phyloP scores from a whole-genome alignment of 2,797 vertebrate genomes.

The Rhabdomys pumilio region DNA sequence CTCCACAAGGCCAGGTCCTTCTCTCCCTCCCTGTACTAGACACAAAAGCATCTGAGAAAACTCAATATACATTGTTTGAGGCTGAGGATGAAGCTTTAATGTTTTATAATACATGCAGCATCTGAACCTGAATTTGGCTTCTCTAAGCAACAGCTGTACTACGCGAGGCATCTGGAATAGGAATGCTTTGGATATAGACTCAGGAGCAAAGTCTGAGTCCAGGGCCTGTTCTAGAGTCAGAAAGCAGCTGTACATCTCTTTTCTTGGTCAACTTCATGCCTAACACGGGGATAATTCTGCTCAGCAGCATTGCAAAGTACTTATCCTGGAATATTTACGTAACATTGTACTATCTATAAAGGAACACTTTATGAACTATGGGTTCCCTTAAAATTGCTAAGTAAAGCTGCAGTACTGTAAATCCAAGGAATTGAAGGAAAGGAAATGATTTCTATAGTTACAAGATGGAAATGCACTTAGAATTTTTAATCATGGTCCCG shows the following conservation, averaged over 20 bases:
- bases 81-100: slow-evolving; percentile 49
- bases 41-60: slow-evolving; percentile 62
- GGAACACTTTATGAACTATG: slow-evolving; percentile 26
- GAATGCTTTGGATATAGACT: neutral
- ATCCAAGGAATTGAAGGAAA: slow-evolving; percentile 7
- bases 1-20: neutral
- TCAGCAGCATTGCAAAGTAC: neutral
- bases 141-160: slow-evolving; percentile 52
- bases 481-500: neutral
- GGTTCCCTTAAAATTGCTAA: neutral
- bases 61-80: slow-evolving; percentile 25
- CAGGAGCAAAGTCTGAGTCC: neutral
- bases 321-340: neutral
- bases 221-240: neutral
- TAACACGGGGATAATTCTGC: slow-evolving; percentile 46
- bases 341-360: neutral
- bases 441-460: slow-evolving; percentile 24
- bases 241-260: neutral
- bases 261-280: neutral
- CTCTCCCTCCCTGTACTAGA: neutral
- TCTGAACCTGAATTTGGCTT: slow-evolving; percentile 58
- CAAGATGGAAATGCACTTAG: neutral
- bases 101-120: slow-evolving; percentile 60
- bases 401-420: neutral
- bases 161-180: neutral